These are phyloP conservation scores for Ephialtes manifestator DNA, from an alignment of 2,888 invertebrate genomes.

Conservation along the genomic window DNA sequence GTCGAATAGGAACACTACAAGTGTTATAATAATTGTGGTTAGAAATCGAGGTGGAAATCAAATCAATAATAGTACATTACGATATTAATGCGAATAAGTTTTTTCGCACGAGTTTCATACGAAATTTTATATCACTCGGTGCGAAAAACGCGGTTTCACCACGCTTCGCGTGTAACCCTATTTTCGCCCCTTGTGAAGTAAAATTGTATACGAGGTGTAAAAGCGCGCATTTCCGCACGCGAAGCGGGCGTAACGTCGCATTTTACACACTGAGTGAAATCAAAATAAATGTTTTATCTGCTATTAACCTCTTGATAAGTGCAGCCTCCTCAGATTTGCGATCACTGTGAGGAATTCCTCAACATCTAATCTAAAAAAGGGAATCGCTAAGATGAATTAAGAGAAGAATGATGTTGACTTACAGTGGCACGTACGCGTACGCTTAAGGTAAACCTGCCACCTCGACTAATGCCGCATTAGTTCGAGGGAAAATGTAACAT, in stretches of 20 bases:
- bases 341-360: constrained; percentile 35
- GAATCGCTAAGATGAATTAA: constrained; percentile 2
- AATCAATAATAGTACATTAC: too few relatives aligned
- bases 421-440: constrained; percentile 5
- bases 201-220: background rate
- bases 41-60: too few relatives aligned
- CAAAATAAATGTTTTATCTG: constrained; percentile 8
- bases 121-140: too few relatives aligned
- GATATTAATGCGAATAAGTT: too few relatives aligned
- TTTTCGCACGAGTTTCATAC: too few relatives aligned
- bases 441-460: background rate
- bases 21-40: too few relatives aligned
- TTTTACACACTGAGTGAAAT: too few relatives aligned
- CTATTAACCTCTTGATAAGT: constrained; percentile 37
- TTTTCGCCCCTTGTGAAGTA: background rate
- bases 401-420: background rate
- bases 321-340: constrained; percentile 34
- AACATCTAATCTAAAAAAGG: constrained; percentile 29
- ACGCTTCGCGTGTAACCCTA: too few relatives aligned
- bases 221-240: background rate
- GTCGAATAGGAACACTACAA: too few relatives aligned
- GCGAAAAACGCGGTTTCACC: background rate
- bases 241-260: too few relatives aligned
- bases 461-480: too few relatives aligned
- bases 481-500: too few relatives aligned